These are phyloP conservation scores for Silurus aristotelis DNA, from an alignment of 2,797 vertebrate genomes.

Conservation along the genomic window DNA sequence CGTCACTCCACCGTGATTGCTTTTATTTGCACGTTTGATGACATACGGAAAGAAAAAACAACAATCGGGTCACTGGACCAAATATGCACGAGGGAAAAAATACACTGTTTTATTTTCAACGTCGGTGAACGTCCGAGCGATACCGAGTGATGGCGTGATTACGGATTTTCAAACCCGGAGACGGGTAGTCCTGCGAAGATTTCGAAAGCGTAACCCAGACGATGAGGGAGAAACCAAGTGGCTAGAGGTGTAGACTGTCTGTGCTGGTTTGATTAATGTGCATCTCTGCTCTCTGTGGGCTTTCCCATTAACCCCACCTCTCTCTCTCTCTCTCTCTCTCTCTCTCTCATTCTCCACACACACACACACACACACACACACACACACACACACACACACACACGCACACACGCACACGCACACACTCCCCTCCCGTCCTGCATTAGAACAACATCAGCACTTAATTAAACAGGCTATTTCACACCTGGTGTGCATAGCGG, in stretches of 20 bases:
- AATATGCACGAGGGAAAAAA: no score
- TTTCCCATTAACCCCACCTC: conserved; percentile 72
- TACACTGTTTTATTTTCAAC: no score
- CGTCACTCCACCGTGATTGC: no score
- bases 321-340: conserved; percentile 67
- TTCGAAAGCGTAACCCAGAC: background rate
- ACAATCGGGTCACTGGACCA: no score
- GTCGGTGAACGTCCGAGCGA: no score
- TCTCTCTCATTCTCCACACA: background rate
- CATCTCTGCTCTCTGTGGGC: conserved; percentile 70
- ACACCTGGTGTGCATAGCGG: conserved; percentile 81
- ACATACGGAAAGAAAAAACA: no score
- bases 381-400: conserved; percentile 26
- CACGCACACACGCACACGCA: conserved; percentile 31
- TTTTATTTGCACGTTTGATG: no score
- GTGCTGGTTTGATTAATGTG: conserved; percentile 74
- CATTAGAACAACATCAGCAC: conserved; percentile 84
- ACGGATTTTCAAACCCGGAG: no score
- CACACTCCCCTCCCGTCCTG: conserved; percentile 64
- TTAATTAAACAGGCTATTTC: conserved; percentile 85
- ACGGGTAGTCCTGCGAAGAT: background rate
- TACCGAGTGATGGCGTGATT: no score
- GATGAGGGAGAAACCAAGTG: background rate
- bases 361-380: conserved; percentile 30
- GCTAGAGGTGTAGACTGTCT: conserved; percentile 26